Evolutionary conservation across 53 echinoderm and acorn worm genomes (phyloP), one percentile per base, ranked within the genome.

Genomic region (Mesocentrotus franciscanus): DNA sequence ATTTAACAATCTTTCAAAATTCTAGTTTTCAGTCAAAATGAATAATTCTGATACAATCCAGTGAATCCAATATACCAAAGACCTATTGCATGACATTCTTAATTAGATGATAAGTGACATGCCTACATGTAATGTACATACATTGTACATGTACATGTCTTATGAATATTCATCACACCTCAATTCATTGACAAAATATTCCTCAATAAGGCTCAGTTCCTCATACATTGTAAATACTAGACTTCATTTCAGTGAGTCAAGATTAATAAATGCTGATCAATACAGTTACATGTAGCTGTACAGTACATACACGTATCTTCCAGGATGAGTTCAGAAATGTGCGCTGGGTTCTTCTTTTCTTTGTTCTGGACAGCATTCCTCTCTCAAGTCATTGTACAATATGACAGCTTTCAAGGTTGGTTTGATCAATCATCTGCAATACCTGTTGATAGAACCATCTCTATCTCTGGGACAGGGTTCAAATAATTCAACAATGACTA

Each of bases 401-500:
- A 58, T 87, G 87, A 87, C 87, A 87, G 87, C 26, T 58, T 87
- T 57, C 27, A 59, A 87, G 87, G 87, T 87, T 27, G 10, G 29
- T 57, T 12, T 57, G 29, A 87, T 87, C 17, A 27, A 87, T 87
- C 58, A 58, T 59, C 87, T 20, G 49, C 87, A n/a, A 56, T 87
- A 12, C 57, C 10, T 87, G 87, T 57, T 56, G 10, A 87, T 87
- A 22, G 27, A 87, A 57, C 87, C 55, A 87, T 58, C n/a, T 56
- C 49, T 84, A 42, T 84, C 20, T 13, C 17, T 49, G 27, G 9
- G 13, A 87, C 26, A 26, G 18, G 58, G 87, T 87, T 87, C 87
- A 87, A 57, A 12, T 26, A 27, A 87, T 87, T 58, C 29, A 27
- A 87, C 81, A 81, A 81, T 87, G 58, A 49, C 87, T n/a, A 87